These are phyloP conservation scores for Tympanoctomys barrerae DNA, from an alignment of 2,797 vertebrate genomes.

Conservation along the genomic window DNA sequence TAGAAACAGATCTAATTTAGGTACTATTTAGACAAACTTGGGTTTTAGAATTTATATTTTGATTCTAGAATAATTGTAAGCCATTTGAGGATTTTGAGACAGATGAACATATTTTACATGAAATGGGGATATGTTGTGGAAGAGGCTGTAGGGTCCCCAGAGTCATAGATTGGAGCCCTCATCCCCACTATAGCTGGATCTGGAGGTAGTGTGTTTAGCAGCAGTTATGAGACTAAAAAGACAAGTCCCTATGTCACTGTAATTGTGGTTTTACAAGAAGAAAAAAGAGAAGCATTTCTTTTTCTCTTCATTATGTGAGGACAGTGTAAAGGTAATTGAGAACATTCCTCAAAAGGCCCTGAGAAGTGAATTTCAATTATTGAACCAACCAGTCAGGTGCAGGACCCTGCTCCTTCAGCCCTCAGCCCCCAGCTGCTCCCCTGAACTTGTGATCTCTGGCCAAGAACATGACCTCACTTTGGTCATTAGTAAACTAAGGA, in stretches of 20 bases:
- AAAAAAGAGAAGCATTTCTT: background rate
- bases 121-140: background rate
- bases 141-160: background rate
- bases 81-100: background rate
- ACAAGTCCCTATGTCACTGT: background rate
- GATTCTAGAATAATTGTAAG: background rate
- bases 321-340: background rate
- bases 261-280: background rate
- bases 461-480: background rate
- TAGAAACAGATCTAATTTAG: background rate
- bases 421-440: background rate
- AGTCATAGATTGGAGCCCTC: background rate
- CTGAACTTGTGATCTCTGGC: background rate
- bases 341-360: background rate
- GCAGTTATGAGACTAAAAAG: background rate
- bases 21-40: background rate
- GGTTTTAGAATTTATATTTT: background rate
- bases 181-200: background rate
- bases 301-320: background rate
- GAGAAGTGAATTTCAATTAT: background rate
- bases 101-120: background rate
- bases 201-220: background rate
- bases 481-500: conserved; percentile 1
- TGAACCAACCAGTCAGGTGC: background rate
- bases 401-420: background rate